A percentile compares a stretch with the other conserved stretches of the same genome.
These are phyloP conservation scores for Paedocypris sp. DNA, from an alignment of 2,113 vertebrate species.

Conservation along the genomic window DNA sequence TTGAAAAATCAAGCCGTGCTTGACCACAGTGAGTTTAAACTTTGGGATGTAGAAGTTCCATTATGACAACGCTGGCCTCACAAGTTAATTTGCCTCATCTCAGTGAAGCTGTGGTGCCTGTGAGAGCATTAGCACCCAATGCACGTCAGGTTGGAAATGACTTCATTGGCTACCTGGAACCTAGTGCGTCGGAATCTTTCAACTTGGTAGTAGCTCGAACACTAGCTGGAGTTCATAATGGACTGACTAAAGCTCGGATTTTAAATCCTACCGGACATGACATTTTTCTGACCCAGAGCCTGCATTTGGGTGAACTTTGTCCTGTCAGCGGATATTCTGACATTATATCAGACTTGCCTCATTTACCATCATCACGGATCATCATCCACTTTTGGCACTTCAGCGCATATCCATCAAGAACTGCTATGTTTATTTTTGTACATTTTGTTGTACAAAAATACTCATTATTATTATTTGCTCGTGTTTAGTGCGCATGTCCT, in stretches of 20 bases:
- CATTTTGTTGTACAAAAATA: too few species aligned
- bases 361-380: conserved; percentile 19
- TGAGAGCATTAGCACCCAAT: not conserved
- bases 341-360: not conserved
- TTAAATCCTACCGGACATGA: conserved; percentile 1
- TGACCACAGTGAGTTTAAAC: not conserved
- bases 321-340: not conserved
- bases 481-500: too few species aligned
- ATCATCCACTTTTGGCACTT: not conserved
- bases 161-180: not conserved
- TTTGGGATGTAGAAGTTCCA: not conserved
- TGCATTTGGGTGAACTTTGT: not conserved
- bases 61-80: not conserved
- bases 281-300: not conserved
- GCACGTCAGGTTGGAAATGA: not conserved
- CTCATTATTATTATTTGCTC: too few species aligned
- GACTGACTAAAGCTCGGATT: not conserved
- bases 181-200: not conserved
- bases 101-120: not conserved
- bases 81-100: not conserved
- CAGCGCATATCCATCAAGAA: not conserved
- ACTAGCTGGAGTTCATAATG: not conserved
- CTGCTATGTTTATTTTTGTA: too few species aligned
- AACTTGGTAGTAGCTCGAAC: not conserved
- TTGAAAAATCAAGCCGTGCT: not conserved